Conservation (phyloP, 1,140 invertebrate species). For the Eupristina koningsbergeri region DNA sequence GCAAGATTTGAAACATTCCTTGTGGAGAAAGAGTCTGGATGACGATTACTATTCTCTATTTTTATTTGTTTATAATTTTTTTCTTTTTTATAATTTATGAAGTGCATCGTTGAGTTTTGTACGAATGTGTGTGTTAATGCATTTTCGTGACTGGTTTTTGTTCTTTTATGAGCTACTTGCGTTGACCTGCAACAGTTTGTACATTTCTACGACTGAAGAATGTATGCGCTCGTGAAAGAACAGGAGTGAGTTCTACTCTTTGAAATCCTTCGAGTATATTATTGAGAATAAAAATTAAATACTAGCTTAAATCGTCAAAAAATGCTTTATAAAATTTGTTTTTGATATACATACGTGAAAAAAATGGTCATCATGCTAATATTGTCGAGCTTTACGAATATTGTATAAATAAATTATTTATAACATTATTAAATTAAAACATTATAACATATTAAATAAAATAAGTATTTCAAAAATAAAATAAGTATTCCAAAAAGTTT, state of each 20-base stretch:
- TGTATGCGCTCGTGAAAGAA: constrained; percentile 46
- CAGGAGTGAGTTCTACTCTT: constrained; percentile 42
- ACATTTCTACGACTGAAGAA: constrained; percentile 45
- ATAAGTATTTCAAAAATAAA: constrained; percentile 10
- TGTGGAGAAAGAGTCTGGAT: constrained; percentile 50
- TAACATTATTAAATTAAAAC: constrained; percentile 1
- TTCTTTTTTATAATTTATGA: constrained; percentile 50
- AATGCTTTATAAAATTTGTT: not conserved
- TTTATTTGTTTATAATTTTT: constrained; percentile 46
- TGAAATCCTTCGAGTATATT: not conserved
- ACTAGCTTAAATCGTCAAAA: not conserved
- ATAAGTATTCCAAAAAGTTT: not conserved
- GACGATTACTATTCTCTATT: constrained; percentile 54
- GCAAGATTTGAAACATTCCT: constrained; percentile 51
- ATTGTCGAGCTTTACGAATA: constrained; percentile 25
- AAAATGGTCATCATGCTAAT: constrained; percentile 19
- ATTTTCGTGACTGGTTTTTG: constrained; percentile 53
- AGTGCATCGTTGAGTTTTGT: constrained; percentile 50
- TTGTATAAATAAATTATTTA: constrained; percentile 19
- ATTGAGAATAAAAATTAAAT: not conserved
- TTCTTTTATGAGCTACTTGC: constrained; percentile 60
- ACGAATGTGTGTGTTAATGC: constrained; percentile 58
- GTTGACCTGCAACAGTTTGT: constrained; percentile 64
- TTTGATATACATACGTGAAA: constrained; percentile 23
- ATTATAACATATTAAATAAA: not conserved